phyloP scores from a whole-genome alignment of 2,888 invertebrate genomes.

The Atrina japonica region DNA sequence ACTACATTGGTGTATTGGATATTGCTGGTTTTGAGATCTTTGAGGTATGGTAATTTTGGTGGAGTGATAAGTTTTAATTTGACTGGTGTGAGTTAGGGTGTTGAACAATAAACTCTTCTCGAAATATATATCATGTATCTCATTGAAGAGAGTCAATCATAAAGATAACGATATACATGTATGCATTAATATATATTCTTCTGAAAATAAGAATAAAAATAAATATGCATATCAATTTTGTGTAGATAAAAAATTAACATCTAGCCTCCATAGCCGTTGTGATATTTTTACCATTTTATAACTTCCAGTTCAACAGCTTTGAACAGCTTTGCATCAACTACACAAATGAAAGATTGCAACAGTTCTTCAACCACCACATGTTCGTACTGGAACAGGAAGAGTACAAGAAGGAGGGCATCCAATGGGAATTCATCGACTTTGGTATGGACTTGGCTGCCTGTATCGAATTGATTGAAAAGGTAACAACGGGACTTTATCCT shows the following conservation, averaged over 20 bases:
- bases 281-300: no score
- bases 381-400: slow-evolving; percentile 98
- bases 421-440: slow-evolving; percentile 98
- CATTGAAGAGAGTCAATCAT: no score
- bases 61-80: no score
- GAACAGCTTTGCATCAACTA: slow-evolving; percentile 99
- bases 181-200: no score
- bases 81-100: no score
- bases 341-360: slow-evolving; percentile 98
- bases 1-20: slow-evolving; percentile 99
- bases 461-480: slow-evolving; percentile 88
- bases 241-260: no score
- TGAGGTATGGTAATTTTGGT: slow-evolving; percentile 25
- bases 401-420: slow-evolving; percentile 95
- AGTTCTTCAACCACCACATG: slow-evolving; percentile 99
- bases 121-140: no score
- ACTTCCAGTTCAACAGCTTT: slow-evolving; percentile 98
- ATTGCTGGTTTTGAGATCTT: slow-evolving; percentile 99
- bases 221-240: no score
- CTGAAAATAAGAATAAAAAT: no score
- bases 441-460: slow-evolving; percentile 97
- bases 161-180: not conserved
- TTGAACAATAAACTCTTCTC: no score
- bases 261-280: no score
- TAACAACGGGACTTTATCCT: no score